Percentiles rank a stretch among this genome's conserved stretches.
Conservation (phyloP, 2,113 vertebrate species). For the Cricetomys ansorgei region DNA sequence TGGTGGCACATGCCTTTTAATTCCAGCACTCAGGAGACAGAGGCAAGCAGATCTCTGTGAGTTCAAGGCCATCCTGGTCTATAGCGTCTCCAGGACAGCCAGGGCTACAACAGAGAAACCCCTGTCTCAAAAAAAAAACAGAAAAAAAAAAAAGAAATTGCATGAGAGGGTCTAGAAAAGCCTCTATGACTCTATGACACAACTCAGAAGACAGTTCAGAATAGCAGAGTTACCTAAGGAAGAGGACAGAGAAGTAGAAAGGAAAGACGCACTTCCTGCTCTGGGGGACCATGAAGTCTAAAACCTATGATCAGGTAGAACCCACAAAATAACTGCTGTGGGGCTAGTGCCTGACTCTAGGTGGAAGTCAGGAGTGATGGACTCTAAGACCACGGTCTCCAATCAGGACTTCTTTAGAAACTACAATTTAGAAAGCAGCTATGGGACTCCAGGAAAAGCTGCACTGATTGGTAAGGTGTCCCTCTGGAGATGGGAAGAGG, state of each 20-base stretch:
- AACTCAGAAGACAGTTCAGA: background rate
- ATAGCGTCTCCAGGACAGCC: too few relatives aligned
- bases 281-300: too few relatives aligned
- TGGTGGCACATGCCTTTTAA: too few relatives aligned
- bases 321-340: background rate
- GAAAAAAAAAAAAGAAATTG: background rate
- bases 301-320: fast-evolving
- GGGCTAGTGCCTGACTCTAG: background rate
- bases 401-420: background rate
- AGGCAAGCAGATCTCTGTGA: too few relatives aligned
- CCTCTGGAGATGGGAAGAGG: background rate
- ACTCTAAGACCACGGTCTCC: too few relatives aligned
- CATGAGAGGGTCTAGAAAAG: background rate
- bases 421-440: background rate
- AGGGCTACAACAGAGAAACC: too few relatives aligned
- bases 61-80: too few relatives aligned
- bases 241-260: background rate
- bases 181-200: background rate
- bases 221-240: background rate
- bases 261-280: background rate
- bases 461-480: background rate
- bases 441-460: background rate
- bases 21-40: too few relatives aligned
- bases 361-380: background rate
- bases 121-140: too few relatives aligned